Conservation (phyloP, 2,888 invertebrate genomes). For the Notodonta dromedarius region DNA sequence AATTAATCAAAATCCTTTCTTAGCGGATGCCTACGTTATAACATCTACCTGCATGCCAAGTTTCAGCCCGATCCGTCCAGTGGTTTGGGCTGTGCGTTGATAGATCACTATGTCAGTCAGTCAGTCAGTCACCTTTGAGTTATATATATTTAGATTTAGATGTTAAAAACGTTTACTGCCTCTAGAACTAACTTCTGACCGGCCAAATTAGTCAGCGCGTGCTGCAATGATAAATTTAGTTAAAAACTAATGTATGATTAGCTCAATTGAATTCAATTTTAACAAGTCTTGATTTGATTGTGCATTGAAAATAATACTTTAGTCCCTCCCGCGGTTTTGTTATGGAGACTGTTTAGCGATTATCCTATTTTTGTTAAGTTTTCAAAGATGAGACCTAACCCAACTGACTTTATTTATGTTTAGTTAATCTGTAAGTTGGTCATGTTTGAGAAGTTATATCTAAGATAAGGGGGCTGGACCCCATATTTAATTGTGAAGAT, state of each 20-base stretch:
- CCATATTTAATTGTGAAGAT: conserved; percentile 63
- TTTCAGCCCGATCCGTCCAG: no score
- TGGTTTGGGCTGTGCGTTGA: no score
- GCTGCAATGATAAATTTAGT: conserved; percentile 47
- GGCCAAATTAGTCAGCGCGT: no score
- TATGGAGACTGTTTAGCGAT: conserved; percentile 5
- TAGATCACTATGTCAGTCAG: no score
- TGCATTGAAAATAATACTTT: conserved; percentile 11
- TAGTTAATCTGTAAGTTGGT: conserved; percentile 45
- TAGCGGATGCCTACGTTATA: no score
- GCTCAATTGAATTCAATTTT: conserved; percentile 42
- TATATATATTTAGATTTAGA: no score
- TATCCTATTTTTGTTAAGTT: conserved; percentile 2
- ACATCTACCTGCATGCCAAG: no score
- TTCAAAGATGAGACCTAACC: conserved; percentile 29
- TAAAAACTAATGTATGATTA: conserved; percentile 24
- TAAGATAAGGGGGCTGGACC: conserved; percentile 76
- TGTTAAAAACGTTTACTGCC: no score
- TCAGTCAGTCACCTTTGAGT: no score
- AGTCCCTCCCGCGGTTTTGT: conserved; percentile 8
- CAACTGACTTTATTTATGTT: conserved; percentile 45
- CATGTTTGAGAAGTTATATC: conserved; percentile 58
- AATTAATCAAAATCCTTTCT: no score
- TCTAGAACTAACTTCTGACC: no score
- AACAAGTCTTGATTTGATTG: conserved; percentile 24